Conservation (phyloP, 2,113 vertebrate species). For the Nematolebias whitei region DNA sequence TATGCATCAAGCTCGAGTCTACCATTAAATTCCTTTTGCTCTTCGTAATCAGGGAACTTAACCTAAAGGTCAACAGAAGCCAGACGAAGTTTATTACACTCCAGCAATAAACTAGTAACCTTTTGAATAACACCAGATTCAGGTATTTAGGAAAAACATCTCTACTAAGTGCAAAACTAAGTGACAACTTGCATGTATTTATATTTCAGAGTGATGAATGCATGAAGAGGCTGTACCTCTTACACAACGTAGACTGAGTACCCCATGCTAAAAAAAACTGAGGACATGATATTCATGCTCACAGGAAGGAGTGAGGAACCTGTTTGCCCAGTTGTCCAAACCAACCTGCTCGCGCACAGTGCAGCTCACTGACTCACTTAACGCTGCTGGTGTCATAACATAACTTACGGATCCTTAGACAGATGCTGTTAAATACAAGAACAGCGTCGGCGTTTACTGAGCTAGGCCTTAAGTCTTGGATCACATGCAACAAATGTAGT, state of each 20-base stretch:
- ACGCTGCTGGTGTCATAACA: slow-evolving; percentile 21
- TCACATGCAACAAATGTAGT: too few species aligned
- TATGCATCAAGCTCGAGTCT: background rate
- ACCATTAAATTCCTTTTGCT: too few species aligned
- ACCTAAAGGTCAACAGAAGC: background rate
- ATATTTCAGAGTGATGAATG: too few species aligned
- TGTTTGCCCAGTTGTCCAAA: background rate
- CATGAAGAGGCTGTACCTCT: too few species aligned
- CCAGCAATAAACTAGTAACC: background rate
- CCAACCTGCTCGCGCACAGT: slow-evolving; percentile 6
- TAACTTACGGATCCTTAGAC: slow-evolving; percentile 4
- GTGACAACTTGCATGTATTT: too few species aligned
- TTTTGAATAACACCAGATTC: too few species aligned
- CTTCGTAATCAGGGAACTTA: too few species aligned
- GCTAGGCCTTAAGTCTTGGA: too few species aligned
- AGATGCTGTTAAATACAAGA: too few species aligned
- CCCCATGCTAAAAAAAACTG: background rate
- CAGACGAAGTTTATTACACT: background rate
- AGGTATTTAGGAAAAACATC: too few species aligned
- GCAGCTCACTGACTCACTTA: slow-evolving; percentile 47
- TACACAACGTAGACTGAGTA: background rate
- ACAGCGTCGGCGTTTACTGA: too few species aligned
- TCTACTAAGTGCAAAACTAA: background rate
- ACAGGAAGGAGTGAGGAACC: slow-evolving; percentile 42
- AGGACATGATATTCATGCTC: background rate